phyloP scores from a whole-genome alignment of 2,113 vertebrate species.

The Nesoenas mayeri region DNA sequence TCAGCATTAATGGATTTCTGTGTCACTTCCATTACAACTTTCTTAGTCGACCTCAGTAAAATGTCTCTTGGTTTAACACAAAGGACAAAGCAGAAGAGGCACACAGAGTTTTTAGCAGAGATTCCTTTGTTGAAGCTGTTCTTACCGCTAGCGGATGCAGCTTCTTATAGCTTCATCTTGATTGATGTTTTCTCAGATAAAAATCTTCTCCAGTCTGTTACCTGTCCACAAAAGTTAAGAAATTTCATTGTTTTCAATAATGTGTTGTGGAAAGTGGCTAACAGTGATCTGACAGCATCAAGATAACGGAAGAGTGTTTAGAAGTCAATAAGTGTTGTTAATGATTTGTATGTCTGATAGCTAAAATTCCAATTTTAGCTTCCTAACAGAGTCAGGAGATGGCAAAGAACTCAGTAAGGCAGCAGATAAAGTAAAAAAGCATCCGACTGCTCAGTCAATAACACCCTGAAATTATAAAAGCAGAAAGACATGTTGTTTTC shows the following conservation, averaged over 20 bases:
- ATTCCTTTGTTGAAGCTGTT: not conserved
- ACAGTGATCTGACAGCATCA: not conserved
- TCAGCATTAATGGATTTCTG: not conserved
- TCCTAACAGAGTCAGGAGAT: not conserved
- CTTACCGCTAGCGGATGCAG: not conserved
- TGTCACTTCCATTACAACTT: not conserved
- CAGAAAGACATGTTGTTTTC: not conserved
- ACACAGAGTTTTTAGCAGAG: not conserved
- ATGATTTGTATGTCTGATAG: slow-evolving; percentile 40
- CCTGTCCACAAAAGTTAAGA: not conserved
- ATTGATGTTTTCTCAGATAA: not conserved
- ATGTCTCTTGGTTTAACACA: not conserved
- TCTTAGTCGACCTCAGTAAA: not conserved
- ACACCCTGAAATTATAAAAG: not conserved
- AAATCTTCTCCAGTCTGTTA: slow-evolving; percentile 31
- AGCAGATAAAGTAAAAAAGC: not conserved
- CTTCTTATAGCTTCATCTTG: not conserved
- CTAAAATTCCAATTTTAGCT: slow-evolving; percentile 40
- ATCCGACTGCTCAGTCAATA: not conserved
- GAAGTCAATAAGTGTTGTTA: slow-evolving; percentile 42
- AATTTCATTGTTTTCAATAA: slow-evolving; percentile 50
- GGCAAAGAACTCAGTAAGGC: not conserved
- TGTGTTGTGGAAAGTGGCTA: not conserved
- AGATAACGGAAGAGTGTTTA: slow-evolving; percentile 17
- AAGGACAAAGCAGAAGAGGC: not conserved